Evolutionary conservation across 2,888 invertebrate species (phyloP), one percentile per base, ranked within the genome.

Genomic region (Scrobipalpa atriplicella): DNA sequence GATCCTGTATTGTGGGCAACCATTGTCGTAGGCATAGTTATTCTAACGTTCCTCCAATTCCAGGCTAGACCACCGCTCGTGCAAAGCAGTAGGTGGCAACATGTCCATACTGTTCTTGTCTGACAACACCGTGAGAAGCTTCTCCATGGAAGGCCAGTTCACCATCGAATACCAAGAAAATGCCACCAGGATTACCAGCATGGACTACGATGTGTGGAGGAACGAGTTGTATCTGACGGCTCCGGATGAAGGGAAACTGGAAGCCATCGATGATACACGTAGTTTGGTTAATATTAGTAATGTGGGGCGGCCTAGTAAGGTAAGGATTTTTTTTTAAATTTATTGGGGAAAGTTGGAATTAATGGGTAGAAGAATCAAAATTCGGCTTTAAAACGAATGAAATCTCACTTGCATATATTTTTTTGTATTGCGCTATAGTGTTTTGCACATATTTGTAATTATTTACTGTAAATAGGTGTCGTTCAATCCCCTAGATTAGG

Each of bases 51-150:
- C 1, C 5, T 36, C 36, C 0, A 11, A n/a, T 63, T 18, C 75
- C 74, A 94, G 94, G 64, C 77, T 90, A 0, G 95, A 96, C 78
- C 93, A 93, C 61, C 91, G 89, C 18, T 94, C 95, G 0, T 96
- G 96, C 84, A 96, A 96, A 82, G 95, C 95, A 1, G 80, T 90
- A 0, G 93, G 94, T 65, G 90, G 93, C 7, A 87, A 91, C 13
- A 89, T 94, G 84, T 87, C 93, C 0, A 74, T 95, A 0, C 73
- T 95, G 1, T 95, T 94, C 79, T 85, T 93, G 21, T 87, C 92
- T 0, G 92, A 92, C 16, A 93, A 94, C 79, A 92, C 94, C 38
- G 93, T 95, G 13, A 89, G 94, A 0, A 92, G 94, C 52, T 78
- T 94, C 2, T 85, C 87, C 0, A 79, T 86, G 0, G 80, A 82